Evolutionary conservation across 2,797 vertebrate genomes (phyloP), one percentile per base, ranked within the genome.

Genomic region (Coranthus polyacanthus): DNA sequence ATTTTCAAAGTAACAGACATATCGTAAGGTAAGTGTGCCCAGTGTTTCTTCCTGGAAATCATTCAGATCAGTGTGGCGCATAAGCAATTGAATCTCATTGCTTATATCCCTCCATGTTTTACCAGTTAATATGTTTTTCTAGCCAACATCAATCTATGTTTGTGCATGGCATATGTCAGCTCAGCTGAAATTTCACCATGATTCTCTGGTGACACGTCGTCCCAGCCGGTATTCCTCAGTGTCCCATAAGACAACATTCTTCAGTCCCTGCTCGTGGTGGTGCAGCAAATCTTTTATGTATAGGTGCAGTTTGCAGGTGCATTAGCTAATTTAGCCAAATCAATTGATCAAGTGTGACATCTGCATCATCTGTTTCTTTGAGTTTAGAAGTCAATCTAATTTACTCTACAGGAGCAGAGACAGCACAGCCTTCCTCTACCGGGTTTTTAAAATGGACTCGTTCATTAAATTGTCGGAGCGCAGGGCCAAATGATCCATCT

Each of bases 301-400:
- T 11, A 72, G 70, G 52, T 68, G 72, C 49, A 24, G 49, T 53
- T 56, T 21, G 36, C 70, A 77, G 81, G 85, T 79, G 63, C 89
- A 84, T 88, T 84, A 83, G 82, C 83, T 84, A 89, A 90, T 86
- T 81, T 71, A 26, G 65, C 47, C 55, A 78, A 79, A 82, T 85
- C 78, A 59, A 81, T 81, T 83, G 78, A 84, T 88, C 81, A 88
- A 76, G 44, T 41, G 44, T 83, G 82, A 86, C 73, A 75, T 63
- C 66, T 75, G 78, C 75, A 78, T 88, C 80, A 54, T 88, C 62
- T 53, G 69, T 83, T 85, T 75, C 39, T 69, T 65, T 67, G 62
- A 83, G 76, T 89, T 77, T 66, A 76, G 73, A 78, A 79, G 87
- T 82, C 78, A 78, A 77, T 85, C 58, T 75, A 53, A 86, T 84